Conservation (phyloP, 2,888 invertebrate species). For the Agrotis ipsilon region DNA sequence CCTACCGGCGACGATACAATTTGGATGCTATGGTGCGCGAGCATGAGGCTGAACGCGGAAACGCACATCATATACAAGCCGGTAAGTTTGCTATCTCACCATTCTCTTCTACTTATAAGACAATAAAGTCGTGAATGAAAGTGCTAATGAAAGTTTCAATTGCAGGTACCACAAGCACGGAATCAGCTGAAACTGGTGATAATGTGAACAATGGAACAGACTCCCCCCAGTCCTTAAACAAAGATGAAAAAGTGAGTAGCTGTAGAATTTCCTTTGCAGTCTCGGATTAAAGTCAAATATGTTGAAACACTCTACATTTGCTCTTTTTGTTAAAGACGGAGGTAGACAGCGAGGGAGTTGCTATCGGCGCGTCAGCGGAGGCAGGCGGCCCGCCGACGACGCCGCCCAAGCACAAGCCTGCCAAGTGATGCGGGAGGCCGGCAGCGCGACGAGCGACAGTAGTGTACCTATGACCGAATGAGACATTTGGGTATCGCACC, state of each 20-base stretch:
- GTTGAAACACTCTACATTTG: neutral
- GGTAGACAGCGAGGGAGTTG: conserved; percentile 89
- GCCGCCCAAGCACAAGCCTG: conserved; percentile 87
- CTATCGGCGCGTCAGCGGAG: conserved; percentile 88
- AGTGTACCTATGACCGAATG: conserved; percentile 31
- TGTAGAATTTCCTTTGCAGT: too few relatives aligned
- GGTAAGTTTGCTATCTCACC: conserved; percentile 68
- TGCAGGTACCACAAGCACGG: conserved; percentile 82
- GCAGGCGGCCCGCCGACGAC: conserved; percentile 88
- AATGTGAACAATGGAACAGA: conserved; percentile 84
- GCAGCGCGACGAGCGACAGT: conserved; percentile 31
- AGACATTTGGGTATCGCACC: conserved; percentile 48
- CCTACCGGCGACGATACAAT: conserved; percentile 97
- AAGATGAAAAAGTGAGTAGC: conserved; percentile 85
- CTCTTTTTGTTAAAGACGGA: conserved; percentile 76
- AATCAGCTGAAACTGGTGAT: conserved; percentile 81
- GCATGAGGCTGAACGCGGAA: conserved; percentile 95
- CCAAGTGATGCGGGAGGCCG: conserved; percentile 81
- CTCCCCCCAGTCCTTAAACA: conserved; percentile 79
- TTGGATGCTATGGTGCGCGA: conserved; percentile 96
- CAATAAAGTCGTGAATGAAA: neutral
- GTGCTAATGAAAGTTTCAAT: conserved; percentile 10
- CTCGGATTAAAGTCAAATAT: too few relatives aligned
- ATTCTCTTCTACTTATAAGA: neutral
- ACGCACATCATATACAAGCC: conserved; percentile 88